These are phyloP conservation scores for Macrobrachium nipponense DNA, from an alignment of 1,140 invertebrate genomes.

Conservation along the genomic window DNA sequence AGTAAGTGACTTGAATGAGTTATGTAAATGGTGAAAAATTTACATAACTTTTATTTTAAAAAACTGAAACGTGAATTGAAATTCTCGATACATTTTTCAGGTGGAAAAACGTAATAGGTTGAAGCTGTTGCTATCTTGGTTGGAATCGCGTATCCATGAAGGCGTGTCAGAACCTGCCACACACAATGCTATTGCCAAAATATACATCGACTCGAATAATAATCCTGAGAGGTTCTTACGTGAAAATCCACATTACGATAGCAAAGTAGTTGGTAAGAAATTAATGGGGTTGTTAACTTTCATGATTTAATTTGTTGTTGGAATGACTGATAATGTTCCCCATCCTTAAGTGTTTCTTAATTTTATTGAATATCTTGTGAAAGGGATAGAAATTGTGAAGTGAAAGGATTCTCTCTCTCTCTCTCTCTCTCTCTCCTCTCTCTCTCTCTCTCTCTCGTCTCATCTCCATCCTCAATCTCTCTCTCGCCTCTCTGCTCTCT, in stretches of 20 bases:
- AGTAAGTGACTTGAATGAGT: constrained; percentile 65
- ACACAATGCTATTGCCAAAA: constrained; percentile 99
- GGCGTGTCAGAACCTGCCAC: constrained; percentile 96
- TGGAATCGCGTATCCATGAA: constrained; percentile 97
- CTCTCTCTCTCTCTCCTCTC: no score
- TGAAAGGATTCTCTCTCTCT: neutral
- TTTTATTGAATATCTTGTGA: neutral
- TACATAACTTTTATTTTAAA: no score
- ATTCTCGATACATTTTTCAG: constrained; percentile 1
- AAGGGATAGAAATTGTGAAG: neutral
- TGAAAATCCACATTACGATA: constrained; percentile 95
- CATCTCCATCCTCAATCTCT: no score
- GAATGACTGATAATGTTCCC: no score
- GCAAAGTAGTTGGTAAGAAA: constrained; percentile 68
- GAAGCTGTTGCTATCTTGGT: constrained; percentile 95
- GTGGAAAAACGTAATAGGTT: constrained; percentile 97
- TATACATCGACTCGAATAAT: constrained; percentile 99
- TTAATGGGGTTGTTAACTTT: no score
- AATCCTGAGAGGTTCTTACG: constrained; percentile 98
- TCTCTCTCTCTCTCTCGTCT: no score
- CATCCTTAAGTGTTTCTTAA: no score
- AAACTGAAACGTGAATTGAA: neutral
- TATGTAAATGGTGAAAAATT: neutral
- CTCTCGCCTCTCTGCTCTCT: no score
- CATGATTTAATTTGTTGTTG: neutral